Base-by-base conservation (phyloP, 2,888 invertebrate genomes). In the Silvanus unidentatus region DNA sequence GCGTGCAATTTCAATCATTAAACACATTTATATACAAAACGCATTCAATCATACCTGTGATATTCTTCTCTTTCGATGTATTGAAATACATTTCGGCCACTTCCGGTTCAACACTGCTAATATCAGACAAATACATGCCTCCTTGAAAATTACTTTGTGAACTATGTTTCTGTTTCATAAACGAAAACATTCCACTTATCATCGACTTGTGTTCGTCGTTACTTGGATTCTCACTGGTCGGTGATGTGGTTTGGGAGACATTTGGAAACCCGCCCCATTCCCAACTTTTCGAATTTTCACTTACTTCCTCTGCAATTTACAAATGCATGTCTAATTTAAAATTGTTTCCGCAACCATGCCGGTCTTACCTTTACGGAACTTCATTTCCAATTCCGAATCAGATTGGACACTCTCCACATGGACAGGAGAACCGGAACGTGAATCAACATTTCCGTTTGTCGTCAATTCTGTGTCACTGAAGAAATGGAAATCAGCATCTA, bases 391-490 rank as follows among this genome's bases (percentile, higher is more conserved):
- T 68, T 97, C 97, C 0, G 95, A 93, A 71, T 97, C 97, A 34
- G 95, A 95, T 69, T 93, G 93, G 2, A 72, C 70, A 12, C 59
- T 54, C 51, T 71, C 71, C n/a, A 70, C 50, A 46, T 64, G 63
- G 49, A 89, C 82, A 5, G 94, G 93, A 10, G 91, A 87, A 52
- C 84, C 82, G 30, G 87, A 82, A 47, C 92, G 60, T 1, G 68
- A 70, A 62, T 70, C 76, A 66, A 65, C 73, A 69, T 69, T 82
- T 76, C 81, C 83, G 37, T 78, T 73, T 5, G 70, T 66, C n/a
- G 86, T 86, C 40, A 90, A 75, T 75, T 96, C 95, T 0, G 90
- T 88, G 66, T 96, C 96, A 66, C 95, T 95, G 73, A 90, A 95
- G 75, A 94, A 94, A 67, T 93, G 88, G 56, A 86, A 82, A 66